Percentiles rank a stretch among this genome's conserved stretches.
Evolutionary conservation across 2,113 vertebrate species (phyloP).

Genomic region (Chlamydotis undulata): DNA sequence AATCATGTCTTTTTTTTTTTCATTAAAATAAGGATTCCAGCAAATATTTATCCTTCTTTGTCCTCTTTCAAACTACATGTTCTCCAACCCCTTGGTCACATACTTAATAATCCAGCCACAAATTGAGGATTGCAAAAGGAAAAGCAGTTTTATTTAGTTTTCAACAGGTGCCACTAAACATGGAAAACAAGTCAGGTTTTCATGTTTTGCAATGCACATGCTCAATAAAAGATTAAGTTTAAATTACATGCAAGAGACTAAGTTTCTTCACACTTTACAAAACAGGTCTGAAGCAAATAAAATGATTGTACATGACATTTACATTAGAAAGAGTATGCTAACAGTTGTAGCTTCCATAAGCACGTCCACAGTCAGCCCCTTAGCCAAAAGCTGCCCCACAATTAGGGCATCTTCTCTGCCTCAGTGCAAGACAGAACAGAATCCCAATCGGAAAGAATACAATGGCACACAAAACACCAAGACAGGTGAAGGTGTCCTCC

Average conservation of each 20-base stretch:
- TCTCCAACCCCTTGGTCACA: background rate
- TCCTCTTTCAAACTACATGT: background rate
- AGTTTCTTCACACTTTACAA: slow-evolving; percentile 69
- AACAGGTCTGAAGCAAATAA: slow-evolving; percentile 77
- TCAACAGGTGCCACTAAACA: slow-evolving; percentile 68
- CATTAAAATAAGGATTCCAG: background rate
- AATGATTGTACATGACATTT: slow-evolving; percentile 82
- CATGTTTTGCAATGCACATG: slow-evolving; percentile 53
- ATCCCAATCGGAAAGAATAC: slow-evolving; percentile 96
- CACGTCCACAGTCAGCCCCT: slow-evolving; percentile 69
- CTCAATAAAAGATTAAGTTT: slow-evolving; percentile 54
- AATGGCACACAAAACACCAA: slow-evolving; percentile 95
- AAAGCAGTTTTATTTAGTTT: slow-evolving; percentile 71
- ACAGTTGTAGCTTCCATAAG: slow-evolving; percentile 51
- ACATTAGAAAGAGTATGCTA: slow-evolving; percentile 77
- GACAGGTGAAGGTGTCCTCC: slow-evolving; percentile 97
- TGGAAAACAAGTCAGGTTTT: slow-evolving; percentile 40
- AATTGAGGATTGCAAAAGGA: slow-evolving; percentile 75
- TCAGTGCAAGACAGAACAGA: slow-evolving; percentile 94
- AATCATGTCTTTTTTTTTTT: background rate
- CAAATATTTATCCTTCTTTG: background rate
- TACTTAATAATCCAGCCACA: slow-evolving; percentile 61
- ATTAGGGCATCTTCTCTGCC: slow-evolving; percentile 96
- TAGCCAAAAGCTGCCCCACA: slow-evolving; percentile 94
- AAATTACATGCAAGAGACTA: slow-evolving; percentile 55